These are phyloP conservation scores for Gallinago stenura DNA, from an alignment of 2,797 vertebrate species.

Conservation along the genomic window DNA sequence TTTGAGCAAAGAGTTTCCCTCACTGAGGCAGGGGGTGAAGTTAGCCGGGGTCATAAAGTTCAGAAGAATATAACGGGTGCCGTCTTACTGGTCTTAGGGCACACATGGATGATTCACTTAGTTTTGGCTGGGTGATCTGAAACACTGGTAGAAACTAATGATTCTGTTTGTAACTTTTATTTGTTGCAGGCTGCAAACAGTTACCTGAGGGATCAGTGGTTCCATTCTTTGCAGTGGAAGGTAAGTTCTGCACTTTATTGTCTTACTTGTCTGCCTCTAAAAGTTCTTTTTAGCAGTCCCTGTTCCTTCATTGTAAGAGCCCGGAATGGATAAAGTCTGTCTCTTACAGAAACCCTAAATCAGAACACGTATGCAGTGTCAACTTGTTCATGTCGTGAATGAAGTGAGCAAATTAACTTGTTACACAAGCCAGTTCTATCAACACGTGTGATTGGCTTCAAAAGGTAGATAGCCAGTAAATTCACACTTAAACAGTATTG, in stretches of 20 bases:
- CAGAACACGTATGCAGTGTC: background rate
- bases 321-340: background rate
- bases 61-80: background rate
- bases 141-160: slow-evolving; percentile 14
- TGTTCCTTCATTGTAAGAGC: background rate
- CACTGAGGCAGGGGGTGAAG: background rate
- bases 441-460: background rate
- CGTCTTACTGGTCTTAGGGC: background rate
- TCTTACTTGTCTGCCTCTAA: background rate
- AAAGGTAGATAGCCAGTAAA: background rate
- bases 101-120: background rate
- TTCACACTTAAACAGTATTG: background rate
- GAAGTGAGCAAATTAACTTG: background rate
- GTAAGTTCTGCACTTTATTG: slow-evolving; percentile 77
- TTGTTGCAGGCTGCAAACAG: slow-evolving; percentile 94
- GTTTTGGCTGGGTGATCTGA: background rate
- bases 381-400: background rate
- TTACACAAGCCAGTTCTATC: background rate
- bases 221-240: slow-evolving; percentile 99
- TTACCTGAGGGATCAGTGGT: slow-evolving; percentile 99
- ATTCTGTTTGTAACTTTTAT: slow-evolving; percentile 36
- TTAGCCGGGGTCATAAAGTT: background rate
- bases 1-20: background rate
- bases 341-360: background rate
- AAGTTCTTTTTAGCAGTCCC: background rate